These are phyloP conservation scores for Gila orcuttii DNA, from an alignment of 2,113 vertebrate genomes.

Conservation along the genomic window DNA sequence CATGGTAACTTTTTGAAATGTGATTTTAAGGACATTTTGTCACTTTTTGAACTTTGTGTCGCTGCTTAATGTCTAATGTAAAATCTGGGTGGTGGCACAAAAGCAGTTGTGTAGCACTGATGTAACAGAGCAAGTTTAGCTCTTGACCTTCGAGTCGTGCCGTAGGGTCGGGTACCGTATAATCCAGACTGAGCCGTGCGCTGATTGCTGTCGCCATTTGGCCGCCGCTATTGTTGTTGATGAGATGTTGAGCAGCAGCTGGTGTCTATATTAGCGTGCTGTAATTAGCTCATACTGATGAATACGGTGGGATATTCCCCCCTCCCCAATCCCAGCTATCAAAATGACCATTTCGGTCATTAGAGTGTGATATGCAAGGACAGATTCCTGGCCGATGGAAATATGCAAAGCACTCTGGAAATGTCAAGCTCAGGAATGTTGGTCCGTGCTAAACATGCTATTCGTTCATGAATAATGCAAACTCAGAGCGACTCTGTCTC, in stretches of 20 bases:
- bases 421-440: constrained; percentile 21
- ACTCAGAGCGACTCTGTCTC: constrained; percentile 27
- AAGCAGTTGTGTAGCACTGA: not conserved
- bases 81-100: not conserved
- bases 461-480: constrained; percentile 37
- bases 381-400: not conserved
- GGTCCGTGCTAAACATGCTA: not conserved
- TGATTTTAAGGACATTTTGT: not conserved
- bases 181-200: not conserved
- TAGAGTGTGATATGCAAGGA: not conserved
- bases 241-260: constrained; percentile 67
- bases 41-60: not conserved
- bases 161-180: not conserved
- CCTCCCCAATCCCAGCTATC: constrained; percentile 59
- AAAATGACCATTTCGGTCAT: not conserved
- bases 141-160: not conserved
- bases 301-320: constrained; percentile 41
- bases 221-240: constrained; percentile 55
- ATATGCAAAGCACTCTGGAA: constrained; percentile 38
- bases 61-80: not conserved
- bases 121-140: not conserved
- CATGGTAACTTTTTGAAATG: not conserved
- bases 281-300: constrained; percentile 70
- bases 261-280: constrained; percentile 65
- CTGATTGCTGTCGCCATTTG: not conserved